Evolutionary conservation across 2,888 invertebrate species (phyloP), one percentile per base, ranked within the genome.

Genomic region (Teinopalpus imperialis): DNA sequence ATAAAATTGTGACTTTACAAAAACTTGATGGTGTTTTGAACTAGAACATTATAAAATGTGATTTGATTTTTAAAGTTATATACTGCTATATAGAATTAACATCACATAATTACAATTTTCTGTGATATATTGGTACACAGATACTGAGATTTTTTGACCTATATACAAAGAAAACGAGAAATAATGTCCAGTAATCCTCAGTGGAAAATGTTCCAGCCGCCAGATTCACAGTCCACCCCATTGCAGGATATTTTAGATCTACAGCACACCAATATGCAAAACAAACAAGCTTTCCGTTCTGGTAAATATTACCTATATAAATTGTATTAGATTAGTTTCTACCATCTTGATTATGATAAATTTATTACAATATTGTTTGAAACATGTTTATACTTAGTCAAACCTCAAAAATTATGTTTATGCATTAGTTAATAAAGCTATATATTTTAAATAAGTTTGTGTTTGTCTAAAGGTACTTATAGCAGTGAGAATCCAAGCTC

Each of bases 121-220:
- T 86, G 87, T 87, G 87, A 88, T 86, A 86, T 78, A 80, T 80
- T 75, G 69, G 64, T 79, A 75, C 71, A 75, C 50, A 66, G 66
- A 60, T 64, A 70, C 69, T 75, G 73, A 70, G 66, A n/a, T 65
- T 79, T 83, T 82, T 83, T 62, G 71, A 82, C 61, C 55, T 66
- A 62, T 82, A 89, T 89, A 89, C 77, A 88, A 83, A 66, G 74
- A 81, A 81, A 57, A 59, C 53, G 62, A 73, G 76, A 72, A 75
- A 81, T 65, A 79, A 94, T 94, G 94, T 94, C 94, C 87, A 93
- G 91, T 88, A 94, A 94, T 93, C 92, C 94, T 93, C 94, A 94
- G 94, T 94, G 94, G 94, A 94, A 94, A 91, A 92, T 93, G 88
- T 95, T 95, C 94, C 95, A 95, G 93, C 94, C 95, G 94, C 94